Evolutionary conservation across 2,888 invertebrate genomes (phyloP), one percentile per base, ranked within the genome.

Genomic region (Netelia fuscicornis): DNA sequence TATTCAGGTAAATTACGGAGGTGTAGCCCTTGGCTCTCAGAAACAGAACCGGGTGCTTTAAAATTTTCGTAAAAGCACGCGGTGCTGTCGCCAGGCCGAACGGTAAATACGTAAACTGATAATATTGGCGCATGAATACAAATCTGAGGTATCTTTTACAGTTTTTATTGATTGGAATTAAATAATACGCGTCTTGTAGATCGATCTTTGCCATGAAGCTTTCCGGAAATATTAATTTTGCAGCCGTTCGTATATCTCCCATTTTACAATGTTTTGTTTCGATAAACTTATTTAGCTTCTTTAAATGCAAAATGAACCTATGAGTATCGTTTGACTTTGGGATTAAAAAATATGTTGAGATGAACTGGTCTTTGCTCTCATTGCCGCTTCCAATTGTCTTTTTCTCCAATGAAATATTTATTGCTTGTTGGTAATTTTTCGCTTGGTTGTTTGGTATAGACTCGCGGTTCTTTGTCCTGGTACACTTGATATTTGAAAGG

Each of bases 171-270:
- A 87, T 60, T 2, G 85, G 23, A 1, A 87, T 58, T 3, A 83
- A 56, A 30, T 84, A 82, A 9, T 86, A 88, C 0, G 88, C 86
- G 13, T 87, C 87, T 25, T 83, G 74, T 1, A 86, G 58, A 23
- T 88, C 86, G 23, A 86, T 13, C 8, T 67, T 74, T n/a, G 74
- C 70, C 79, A 87, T 68, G 17, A 78, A 70, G 6, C 6, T 6
- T 37, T 6, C 37, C 6, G 37, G 37, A 37, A 6, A 37, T 5
- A 37, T 5, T 37, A 37, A 5, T 30, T 2, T 30, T 5, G 30
- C 5, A 0, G 30, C 44, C 68, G 44, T 58, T 70, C 76, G 52
- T 23, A 71, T 82, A 65, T 70, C 62, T 17, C 74, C 80, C 80
- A 70, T 75, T 44, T 74, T 62, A 44, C 79, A 67, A 54, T 84